Base-by-base conservation (phyloP, 2,888 invertebrate genomes). In the Drosophila tanythrix region DNA sequence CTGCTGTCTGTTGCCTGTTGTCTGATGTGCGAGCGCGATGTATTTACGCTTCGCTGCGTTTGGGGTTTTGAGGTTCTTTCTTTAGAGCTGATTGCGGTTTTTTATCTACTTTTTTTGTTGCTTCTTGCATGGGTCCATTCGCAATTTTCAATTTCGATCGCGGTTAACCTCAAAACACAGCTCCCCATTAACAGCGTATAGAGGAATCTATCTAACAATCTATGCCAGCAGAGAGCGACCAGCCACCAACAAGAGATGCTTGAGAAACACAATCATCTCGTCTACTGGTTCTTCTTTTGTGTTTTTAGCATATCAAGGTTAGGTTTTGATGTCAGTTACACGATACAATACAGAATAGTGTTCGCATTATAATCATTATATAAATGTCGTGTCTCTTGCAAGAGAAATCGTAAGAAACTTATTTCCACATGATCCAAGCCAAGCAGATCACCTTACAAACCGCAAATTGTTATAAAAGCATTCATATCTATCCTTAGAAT, bases 111-210 rank as follows among this genome's bases (percentile, higher is more conserved):
- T 25, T 61, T 38, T 10, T 21, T 29, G 2, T 38, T 38, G 5
- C 27, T 21, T 18, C 31, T 59, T 31, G 27, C 36, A 58, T 57
- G n/a, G 11, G 52, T 29, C 53, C 61, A 62, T 66, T 73, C 64
- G 71, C 71, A 52, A 72, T 83, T 79, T 88, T 73, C 70, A 64
- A 81, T 79, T 81, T 81, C 77, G 55, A 56, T 43, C 62, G 84
- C 71, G 89, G 87, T 87, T 88, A 83, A 74, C 58, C 73, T 74
- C 81, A 69, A 76, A 64, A 64, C 38, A 55, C 50, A 59, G 33
- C 36, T 13, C 21, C 27, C 53, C 76, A 74, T 76, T 71, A 70
- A 50, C 62, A 76, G 57, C 40, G 29, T 21, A 55, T 61, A 43
- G 59, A 52, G 46, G 63, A 60, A 27, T 36, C 55, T 40, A 74